Evolutionary conservation across 2,797 vertebrate species (phyloP), one percentile per base, ranked within the genome.

Genomic region (Poeciliopsis infans): DNA sequence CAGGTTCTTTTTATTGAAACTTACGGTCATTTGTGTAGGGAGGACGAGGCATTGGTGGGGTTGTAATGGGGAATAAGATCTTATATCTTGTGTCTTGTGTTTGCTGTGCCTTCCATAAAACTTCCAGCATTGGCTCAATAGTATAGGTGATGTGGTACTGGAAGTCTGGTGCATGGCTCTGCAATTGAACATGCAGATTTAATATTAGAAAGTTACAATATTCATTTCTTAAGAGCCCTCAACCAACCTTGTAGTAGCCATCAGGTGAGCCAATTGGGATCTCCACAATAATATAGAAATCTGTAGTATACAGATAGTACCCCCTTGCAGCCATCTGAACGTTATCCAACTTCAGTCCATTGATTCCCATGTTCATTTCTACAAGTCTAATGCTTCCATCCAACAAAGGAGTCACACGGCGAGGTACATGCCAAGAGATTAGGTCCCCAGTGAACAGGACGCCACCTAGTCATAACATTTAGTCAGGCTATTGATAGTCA

Each of bases 361-460:
- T 91, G 39, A 98, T 92, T 3, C 97, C 97, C 95, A 96, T 95
- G 86, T 95, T 85, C 79, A 95, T 79, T 18, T 94, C 92, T 1
- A 95, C 51, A 13, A 95, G 88, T 73, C 89, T 92, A 69, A 94
- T 79, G 1, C 11, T 28, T 2, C 88, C 51, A 0, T 92, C 94
- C 33, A 93, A 57, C 39, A 97, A 84, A 0, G 93, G 94, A 0
- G 88, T 92, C 59, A 96, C 57, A 12, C 91, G 85, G 18, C 94
- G 96, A 46, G 97, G 97, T 18, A 97, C 76, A 25, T 93, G 94
- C 97, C 97, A 98, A 3, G 85, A 95, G 85, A 97, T 97, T 0
- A 87, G 39, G 5, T 95, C 79, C 1, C 95, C 89, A 0, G 74
- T 78, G 20, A 96, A 97, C 47, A 92, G 78, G 25, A 97, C 86